A percentile compares a stretch with the other conserved stretches of the same genome.
phyloP scores from a whole-genome alignment of 2,797 vertebrate genomes.

The Neopelma chrysocephalum region DNA sequence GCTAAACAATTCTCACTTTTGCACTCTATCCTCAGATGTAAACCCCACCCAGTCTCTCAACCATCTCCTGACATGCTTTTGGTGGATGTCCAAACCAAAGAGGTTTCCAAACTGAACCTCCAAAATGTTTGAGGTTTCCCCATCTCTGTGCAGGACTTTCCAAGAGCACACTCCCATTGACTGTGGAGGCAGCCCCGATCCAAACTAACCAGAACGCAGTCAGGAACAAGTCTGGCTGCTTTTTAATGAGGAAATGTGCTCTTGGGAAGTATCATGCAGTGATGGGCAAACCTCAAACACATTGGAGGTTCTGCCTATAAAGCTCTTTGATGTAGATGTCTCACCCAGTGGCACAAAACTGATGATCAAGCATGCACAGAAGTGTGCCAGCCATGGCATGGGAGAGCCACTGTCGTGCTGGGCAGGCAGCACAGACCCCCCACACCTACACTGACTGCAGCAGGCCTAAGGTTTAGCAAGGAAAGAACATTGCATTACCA shows the following conservation, averaged over 20 bases:
- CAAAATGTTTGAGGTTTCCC: slow-evolving; percentile 74
- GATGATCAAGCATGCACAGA: not conserved
- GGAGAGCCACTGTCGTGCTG: not conserved
- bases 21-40: slow-evolving; percentile 66
- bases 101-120: slow-evolving; percentile 72
- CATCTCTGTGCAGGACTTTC: slow-evolving; percentile 61
- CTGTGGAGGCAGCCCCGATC: slow-evolving; percentile 53
- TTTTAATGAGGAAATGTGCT: slow-evolving; percentile 64
- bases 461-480: not conserved
- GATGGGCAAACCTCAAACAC: slow-evolving; percentile 67
- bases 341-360: slow-evolving; percentile 8
- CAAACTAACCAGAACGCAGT: slow-evolving; percentile 51
- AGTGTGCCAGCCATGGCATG: not conserved
- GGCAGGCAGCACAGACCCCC: not conserved
- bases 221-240: slow-evolving; percentile 67
- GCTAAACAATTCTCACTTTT: slow-evolving; percentile 69
- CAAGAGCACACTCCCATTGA: slow-evolving; percentile 71
- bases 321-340: slow-evolving; percentile 47
- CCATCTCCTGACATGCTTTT: slow-evolving; percentile 68
- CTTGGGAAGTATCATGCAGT: slow-evolving; percentile 62
- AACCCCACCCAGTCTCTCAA: slow-evolving; percentile 67
- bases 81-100: slow-evolving; percentile 69
- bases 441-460: not conserved
- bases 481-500: not conserved
- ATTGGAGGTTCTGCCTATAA: slow-evolving; percentile 19